Percentiles rank a stretch among this genome's conserved stretches.
phyloP scores from a whole-genome alignment of 2,797 vertebrate species.

The Argya squamiceps region DNA sequence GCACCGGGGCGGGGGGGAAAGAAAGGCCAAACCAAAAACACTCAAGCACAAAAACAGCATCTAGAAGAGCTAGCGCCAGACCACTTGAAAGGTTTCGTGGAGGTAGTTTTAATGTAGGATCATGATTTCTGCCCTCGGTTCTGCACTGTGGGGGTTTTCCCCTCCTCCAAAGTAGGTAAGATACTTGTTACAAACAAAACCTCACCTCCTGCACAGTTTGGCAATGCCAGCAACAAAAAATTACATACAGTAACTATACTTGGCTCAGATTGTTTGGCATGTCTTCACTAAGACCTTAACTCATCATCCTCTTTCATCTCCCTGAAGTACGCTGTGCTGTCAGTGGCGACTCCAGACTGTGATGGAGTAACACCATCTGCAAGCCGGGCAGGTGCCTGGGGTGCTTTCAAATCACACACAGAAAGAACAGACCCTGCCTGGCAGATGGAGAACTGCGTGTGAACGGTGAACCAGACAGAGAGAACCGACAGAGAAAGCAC shows the following conservation, averaged over 20 bases:
- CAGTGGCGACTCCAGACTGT: not conserved
- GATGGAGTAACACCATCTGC: slow-evolving; percentile 39
- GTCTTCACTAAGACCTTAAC: not conserved
- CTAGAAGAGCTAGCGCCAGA: not conserved
- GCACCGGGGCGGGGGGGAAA: fast-evolving
- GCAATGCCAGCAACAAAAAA: not conserved
- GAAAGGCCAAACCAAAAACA: not conserved
- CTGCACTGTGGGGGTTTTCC: not conserved
- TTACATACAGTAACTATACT: not conserved
- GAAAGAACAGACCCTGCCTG: slow-evolving; percentile 10
- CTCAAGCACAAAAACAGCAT: not conserved
- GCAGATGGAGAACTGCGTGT: slow-evolving; percentile 25
- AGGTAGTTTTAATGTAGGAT: not conserved
- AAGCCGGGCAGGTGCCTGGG: slow-evolving; percentile 14
- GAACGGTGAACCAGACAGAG: not conserved
- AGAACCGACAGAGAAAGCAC: not conserved
- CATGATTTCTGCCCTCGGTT: not conserved
- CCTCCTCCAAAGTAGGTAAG: not conserved
- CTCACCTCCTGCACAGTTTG: not conserved
- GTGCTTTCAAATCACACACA: not conserved
- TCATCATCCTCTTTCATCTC: not conserved
- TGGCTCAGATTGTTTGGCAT: not conserved
- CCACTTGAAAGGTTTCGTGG: not conserved
- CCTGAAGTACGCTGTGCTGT: not conserved
- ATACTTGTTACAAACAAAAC: not conserved